Conservation (phyloP, 2,113 vertebrate species). For the Gallinago jamesoni region DNA sequence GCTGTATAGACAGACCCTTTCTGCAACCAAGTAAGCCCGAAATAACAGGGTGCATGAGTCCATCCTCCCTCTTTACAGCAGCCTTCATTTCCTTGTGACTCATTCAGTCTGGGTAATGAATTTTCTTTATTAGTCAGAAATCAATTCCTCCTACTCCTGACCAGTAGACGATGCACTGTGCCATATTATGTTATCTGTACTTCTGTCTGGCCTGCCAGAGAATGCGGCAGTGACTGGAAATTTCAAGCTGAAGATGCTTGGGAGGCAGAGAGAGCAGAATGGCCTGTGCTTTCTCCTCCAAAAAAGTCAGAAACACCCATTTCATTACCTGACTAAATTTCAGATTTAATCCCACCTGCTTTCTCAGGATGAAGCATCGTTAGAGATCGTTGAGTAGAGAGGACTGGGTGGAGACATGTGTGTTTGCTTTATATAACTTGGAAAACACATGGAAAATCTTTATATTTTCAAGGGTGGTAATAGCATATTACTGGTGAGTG, state of each 20-base stretch:
- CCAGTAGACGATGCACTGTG: conserved; percentile 6
- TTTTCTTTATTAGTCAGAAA: conserved; percentile 64
- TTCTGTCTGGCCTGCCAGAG: neutral
- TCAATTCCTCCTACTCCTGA: conserved; percentile 47
- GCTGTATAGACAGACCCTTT: neutral
- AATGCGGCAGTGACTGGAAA: neutral
- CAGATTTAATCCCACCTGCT: neutral
- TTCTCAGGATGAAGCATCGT: neutral
- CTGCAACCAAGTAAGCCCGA: neutral
- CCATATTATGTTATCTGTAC: neutral
- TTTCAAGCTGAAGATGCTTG: neutral
- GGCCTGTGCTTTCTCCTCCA: neutral
- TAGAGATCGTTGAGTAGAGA: neutral
- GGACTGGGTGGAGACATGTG: neutral
- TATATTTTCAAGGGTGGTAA: neutral
- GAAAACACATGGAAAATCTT: neutral
- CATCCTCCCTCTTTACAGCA: conserved; percentile 28
- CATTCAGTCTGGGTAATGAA: conserved; percentile 42
- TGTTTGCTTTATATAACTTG: neutral
- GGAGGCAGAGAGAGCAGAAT: neutral
- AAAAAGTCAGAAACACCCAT: neutral
- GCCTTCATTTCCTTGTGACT: conserved; percentile 45
- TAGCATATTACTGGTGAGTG: neutral
- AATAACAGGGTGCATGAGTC: conserved; percentile 29
- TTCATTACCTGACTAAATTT: neutral